Base-by-base conservation (phyloP, 1,140 invertebrate genomes). In the Penaeus chinensis region DNA sequence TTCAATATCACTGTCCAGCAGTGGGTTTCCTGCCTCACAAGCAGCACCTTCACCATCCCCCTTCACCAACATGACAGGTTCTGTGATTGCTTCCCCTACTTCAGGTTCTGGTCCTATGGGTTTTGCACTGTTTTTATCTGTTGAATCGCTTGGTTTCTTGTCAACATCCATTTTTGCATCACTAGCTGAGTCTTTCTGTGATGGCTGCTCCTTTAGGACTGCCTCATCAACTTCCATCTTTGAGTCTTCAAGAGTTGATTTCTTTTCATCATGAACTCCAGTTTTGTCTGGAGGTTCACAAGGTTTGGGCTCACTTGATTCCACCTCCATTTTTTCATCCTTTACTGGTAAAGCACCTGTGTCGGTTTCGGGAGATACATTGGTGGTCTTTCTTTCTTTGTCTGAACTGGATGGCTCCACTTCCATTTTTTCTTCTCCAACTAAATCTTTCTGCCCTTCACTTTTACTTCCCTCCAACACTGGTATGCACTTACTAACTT, bases 21-120 rank as follows among this genome's bases (percentile, higher is more conserved):
- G 37, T 27, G 90, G 93, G 92, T 95, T 96, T 4, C 95, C 95
- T 19, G 94, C 95, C 42, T 94, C 93, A 91, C 95, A 96, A n/a
- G 95, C 94, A 37, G 91, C 92, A n/a, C 96, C 96, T 69, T 93
- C 93, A 85, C 96, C 96, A 91, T 95, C 94, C 3, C 96, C 96
- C 90, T 93, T 94, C 90, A 96, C 93, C 91, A 94, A 94, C 93
- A 96, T 94, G 0, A 96, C 93, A 11, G 95, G 94, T 91, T 96
- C 95, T 91, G 94, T 94, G 78, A 96, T 95, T 87, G 94, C 94
- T 91, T 96, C 85, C 22, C 77, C 82, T 54, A 69, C 61, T 11
- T n/a, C 62, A 80, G 77, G 60, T 16, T 69, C 69, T 22, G 47
- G 22, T 79, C 81, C 81, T 47, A 42, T 63, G 42, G 19, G 32